Evolutionary conservation across 2,113 vertebrate genomes (phyloP).

Genomic region (Neolamprologus brichardi): DNA sequence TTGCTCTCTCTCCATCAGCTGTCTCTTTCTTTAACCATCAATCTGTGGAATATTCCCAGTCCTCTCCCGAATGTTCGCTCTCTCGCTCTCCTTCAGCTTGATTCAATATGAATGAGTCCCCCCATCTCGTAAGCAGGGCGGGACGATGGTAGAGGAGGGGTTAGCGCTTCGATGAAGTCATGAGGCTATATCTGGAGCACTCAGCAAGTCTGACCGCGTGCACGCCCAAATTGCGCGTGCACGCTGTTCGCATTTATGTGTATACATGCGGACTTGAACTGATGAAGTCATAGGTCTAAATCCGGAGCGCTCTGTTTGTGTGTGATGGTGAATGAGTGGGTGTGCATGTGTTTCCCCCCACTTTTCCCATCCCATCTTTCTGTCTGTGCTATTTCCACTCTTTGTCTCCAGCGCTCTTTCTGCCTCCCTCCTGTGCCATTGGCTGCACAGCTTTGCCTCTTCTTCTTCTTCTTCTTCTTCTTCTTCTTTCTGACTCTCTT

Average conservation of each 20-base stretch:
- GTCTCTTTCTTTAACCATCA: slow-evolving; percentile 7
- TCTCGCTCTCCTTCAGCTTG: neutral
- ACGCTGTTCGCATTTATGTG: neutral
- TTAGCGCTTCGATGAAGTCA: slow-evolving; percentile 57
- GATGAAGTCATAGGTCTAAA: slow-evolving; percentile 58
- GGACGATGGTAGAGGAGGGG: neutral
- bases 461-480: neutral
- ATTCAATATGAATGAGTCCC: slow-evolving; percentile 66
- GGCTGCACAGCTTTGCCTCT: slow-evolving; percentile 32
- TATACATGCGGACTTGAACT: neutral
- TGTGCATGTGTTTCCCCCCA: neutral
- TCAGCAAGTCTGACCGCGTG: slow-evolving; percentile 51
- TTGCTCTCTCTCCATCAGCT: neutral
- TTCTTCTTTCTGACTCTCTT: slow-evolving; percentile 16
- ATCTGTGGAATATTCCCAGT: neutral
- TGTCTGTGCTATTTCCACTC: slow-evolving; percentile 44
- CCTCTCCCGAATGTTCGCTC: neutral
- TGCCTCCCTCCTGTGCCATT: slow-evolving; percentile 41
- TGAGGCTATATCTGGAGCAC: slow-evolving; percentile 68
- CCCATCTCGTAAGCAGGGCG: slow-evolving; percentile 4
- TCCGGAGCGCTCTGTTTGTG: slow-evolving; percentile 20
- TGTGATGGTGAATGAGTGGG: slow-evolving; percentile 25
- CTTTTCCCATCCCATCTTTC: slow-evolving; percentile 22
- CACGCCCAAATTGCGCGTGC: neutral
- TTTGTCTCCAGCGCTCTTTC: slow-evolving; percentile 55